phyloP scores from a whole-genome alignment of 2,797 vertebrate genomes.

The Telmatherina bonti region DNA sequence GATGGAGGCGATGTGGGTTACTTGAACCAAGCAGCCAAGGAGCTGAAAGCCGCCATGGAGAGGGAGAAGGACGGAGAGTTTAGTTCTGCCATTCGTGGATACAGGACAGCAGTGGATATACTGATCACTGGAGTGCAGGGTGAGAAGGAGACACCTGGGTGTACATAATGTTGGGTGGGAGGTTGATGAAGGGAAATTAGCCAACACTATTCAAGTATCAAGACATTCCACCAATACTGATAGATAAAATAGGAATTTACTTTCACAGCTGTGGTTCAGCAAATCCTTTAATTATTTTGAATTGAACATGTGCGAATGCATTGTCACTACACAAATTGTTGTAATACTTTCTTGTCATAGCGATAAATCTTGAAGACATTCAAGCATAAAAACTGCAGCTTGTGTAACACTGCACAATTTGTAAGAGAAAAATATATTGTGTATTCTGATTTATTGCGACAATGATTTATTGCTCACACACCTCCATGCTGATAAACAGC shows the following conservation, averaged over 20 bases:
- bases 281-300: neutral
- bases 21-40: slow-evolving; percentile 80
- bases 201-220: neutral
- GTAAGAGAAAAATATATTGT: slow-evolving; percentile 14
- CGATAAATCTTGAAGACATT: slow-evolving; percentile 1
- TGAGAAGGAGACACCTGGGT: slow-evolving; percentile 50
- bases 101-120: slow-evolving; percentile 87
- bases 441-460: neutral
- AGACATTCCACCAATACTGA: neutral
- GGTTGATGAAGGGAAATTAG: neutral
- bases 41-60: slow-evolving; percentile 84
- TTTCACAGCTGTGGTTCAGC: neutral
- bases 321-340: neutral
- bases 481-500: neutral
- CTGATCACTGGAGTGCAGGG: slow-evolving; percentile 88
- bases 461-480: neutral
- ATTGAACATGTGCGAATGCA: neutral
- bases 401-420: neutral
- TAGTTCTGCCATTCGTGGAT: slow-evolving; percentile 82
- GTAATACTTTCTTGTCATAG: slow-evolving; percentile 27
- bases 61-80: slow-evolving; percentile 85
- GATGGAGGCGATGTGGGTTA: slow-evolving; percentile 75
- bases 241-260: neutral
- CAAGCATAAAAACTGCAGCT: slow-evolving; percentile 7
- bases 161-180: neutral